These are phyloP conservation scores for Limnephilus marmoratus DNA, from an alignment of 2,888 invertebrate genomes.

Conservation along the genomic window DNA sequence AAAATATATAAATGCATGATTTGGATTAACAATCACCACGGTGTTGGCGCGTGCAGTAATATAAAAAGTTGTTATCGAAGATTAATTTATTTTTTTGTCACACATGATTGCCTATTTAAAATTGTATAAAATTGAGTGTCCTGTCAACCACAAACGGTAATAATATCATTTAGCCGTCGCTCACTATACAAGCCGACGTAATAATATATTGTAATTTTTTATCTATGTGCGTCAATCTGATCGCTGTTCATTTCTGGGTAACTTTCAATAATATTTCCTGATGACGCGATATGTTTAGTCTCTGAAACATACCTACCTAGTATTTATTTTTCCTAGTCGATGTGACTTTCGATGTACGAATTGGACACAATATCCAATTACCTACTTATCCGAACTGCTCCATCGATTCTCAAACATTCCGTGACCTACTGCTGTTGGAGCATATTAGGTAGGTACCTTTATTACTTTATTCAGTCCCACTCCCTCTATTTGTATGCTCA, in stretches of 20 bases:
- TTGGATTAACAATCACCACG: background rate
- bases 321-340: background rate
- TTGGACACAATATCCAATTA: background rate
- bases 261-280: background rate
- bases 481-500: background rate
- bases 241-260: background rate
- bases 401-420: conserved; percentile 2
- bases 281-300: background rate
- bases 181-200: background rate
- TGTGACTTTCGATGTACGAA: background rate
- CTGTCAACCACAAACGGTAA: background rate
- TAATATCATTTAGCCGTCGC: background rate
- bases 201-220: background rate
- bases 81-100: background rate
- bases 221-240: background rate
- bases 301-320: background rate
- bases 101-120: background rate
- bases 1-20: no score
- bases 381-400: background rate
- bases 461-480: background rate
- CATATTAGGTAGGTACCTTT: background rate
- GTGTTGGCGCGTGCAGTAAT: background rate
- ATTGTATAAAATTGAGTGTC: background rate
- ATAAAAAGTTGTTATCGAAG: background rate
- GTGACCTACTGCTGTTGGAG: background rate